A percentile compares a stretch with the other conserved stretches of the same genome.
Conservation (phyloP, 2,888 invertebrate genomes). For the Sepiola atlantica region DNA sequence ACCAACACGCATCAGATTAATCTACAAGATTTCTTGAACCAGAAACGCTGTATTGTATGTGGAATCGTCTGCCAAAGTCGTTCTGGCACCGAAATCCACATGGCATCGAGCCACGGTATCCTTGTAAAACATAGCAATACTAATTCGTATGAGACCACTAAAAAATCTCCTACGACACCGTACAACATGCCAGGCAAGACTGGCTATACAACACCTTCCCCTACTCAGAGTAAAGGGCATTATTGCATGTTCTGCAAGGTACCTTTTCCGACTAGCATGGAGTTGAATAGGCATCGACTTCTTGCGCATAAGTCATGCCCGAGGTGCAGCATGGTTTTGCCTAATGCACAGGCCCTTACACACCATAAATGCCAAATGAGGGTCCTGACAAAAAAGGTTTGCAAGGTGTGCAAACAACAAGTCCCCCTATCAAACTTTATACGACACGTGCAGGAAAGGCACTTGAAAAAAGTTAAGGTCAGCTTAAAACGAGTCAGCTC, state of each 20-base stretch:
- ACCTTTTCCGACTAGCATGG: slow-evolving; percentile 67
- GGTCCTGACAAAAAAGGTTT: slow-evolving; percentile 57
- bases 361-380: slow-evolving; percentile 63
- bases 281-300: slow-evolving; percentile 67
- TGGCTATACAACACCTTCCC: slow-evolving; percentile 25
- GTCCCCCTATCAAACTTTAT: background rate
- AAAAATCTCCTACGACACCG: background rate
- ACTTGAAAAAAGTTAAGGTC: slow-evolving; percentile 64
- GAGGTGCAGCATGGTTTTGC: slow-evolving; percentile 69
- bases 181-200: slow-evolving; percentile 44
- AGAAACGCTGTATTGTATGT: slow-evolving; percentile 67
- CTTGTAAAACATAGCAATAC: slow-evolving; percentile 58
- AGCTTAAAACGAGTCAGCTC: slow-evolving; percentile 55
- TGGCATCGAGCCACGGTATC: slow-evolving; percentile 63
- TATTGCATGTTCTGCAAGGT: slow-evolving; percentile 68
- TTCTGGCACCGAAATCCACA: slow-evolving; percentile 62
- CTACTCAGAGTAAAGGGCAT: slow-evolving; percentile 57
- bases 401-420: slow-evolving; percentile 61
- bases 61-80: slow-evolving; percentile 61
- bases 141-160: slow-evolving; percentile 2
- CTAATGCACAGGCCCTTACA: slow-evolving; percentile 58
- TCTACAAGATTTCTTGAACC: slow-evolving; percentile 78
- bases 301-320: slow-evolving; percentile 66
- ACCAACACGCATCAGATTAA: slow-evolving; percentile 93
- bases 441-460: slow-evolving; percentile 56